phyloP scores from a whole-genome alignment of 2,113 vertebrate genomes.

The Coreoperca whiteheadi region DNA sequence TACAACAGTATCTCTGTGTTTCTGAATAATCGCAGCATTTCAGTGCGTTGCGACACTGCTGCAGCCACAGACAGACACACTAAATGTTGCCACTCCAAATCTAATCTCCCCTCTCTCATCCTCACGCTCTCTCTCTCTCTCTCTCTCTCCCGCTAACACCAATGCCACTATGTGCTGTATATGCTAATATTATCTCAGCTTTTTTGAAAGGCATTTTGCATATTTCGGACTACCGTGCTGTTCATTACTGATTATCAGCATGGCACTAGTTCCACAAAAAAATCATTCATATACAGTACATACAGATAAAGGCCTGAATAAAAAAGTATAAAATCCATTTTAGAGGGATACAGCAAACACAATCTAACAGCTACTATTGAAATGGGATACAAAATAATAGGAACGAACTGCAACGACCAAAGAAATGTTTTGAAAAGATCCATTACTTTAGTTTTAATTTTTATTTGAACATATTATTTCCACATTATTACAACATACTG shows the following conservation, averaged over 20 bases:
- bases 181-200: slow-evolving; percentile 66
- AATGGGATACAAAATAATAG: neutral
- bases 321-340: neutral
- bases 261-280: neutral
- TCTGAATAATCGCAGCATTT: slow-evolving; percentile 91
- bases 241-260: slow-evolving; percentile 59
- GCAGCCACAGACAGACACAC: slow-evolving; percentile 72
- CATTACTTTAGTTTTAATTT: neutral
- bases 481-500: neutral
- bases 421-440: neutral
- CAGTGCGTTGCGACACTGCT: slow-evolving; percentile 85
- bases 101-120: slow-evolving; percentile 76
- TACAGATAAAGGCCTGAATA: neutral
- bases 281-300: slow-evolving; percentile 14
- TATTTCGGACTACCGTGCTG: slow-evolving; percentile 41
- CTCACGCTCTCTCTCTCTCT: neutral
- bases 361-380: neutral
- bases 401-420: no score
- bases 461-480: neutral
- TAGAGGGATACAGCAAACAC: neutral
- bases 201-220: slow-evolving; percentile 54
- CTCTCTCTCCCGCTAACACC: slow-evolving; percentile 41
- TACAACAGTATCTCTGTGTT: slow-evolving; percentile 79
- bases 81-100: slow-evolving; percentile 83
- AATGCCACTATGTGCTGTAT: slow-evolving; percentile 75